Conservation (phyloP, 1,140 invertebrate genomes). For the Apis florea region DNA sequence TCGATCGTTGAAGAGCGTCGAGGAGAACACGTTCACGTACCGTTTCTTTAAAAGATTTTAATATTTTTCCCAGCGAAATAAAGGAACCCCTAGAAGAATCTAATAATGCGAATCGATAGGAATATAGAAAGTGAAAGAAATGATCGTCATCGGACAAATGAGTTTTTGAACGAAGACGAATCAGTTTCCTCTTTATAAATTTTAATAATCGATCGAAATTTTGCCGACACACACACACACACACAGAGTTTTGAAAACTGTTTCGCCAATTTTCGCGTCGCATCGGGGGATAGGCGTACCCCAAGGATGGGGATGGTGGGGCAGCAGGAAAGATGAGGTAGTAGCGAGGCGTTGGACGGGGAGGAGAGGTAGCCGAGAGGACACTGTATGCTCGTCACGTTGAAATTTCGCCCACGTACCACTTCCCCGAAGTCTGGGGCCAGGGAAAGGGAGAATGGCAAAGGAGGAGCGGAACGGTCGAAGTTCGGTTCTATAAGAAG, state of each 20-base stretch:
- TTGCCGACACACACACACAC: constrained; percentile 9
- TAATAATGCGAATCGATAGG: too few relatives aligned
- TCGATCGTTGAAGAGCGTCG: neutral
- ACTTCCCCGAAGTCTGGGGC: constrained; percentile 66
- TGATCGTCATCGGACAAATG: too few relatives aligned
- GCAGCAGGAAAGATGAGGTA: constrained; percentile 34
- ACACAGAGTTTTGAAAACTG: neutral
- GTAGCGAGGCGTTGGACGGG: constrained; percentile 31
- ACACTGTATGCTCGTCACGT: constrained; percentile 66
- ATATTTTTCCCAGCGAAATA: too few relatives aligned
- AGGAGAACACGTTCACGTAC: too few relatives aligned
- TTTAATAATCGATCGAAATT: neutral
- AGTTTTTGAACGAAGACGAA: too few relatives aligned
- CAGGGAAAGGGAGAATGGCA: constrained; percentile 61
- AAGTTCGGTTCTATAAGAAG: constrained; percentile 68
- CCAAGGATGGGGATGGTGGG: too few relatives aligned
- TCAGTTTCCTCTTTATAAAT: too few relatives aligned
- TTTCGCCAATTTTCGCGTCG: constrained; percentile 14
- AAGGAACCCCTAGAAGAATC: too few relatives aligned
- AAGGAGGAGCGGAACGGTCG: constrained; percentile 61
- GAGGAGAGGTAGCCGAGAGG: constrained; percentile 6
- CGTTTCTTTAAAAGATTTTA: too few relatives aligned
- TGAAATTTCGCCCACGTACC: constrained; percentile 68
- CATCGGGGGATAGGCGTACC: neutral
- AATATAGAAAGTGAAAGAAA: too few relatives aligned